Conservation (phyloP, 1,140 invertebrate species). For the Temnothorax curvispinosus region DNA sequence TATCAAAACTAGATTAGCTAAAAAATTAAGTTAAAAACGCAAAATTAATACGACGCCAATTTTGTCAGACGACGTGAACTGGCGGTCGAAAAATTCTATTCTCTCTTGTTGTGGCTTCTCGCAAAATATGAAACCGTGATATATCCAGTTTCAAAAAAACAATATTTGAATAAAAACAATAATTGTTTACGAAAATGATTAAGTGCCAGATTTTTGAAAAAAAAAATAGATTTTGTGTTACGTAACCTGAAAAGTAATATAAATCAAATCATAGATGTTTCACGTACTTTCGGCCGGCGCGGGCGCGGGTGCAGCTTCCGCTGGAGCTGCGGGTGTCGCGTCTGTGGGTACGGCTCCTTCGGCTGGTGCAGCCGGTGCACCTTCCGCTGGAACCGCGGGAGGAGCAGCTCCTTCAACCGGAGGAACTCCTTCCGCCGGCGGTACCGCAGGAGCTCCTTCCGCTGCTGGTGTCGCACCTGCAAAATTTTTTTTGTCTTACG, state of each 20-base stretch:
- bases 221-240: neutral
- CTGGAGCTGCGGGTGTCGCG: conserved; percentile 73
- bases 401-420: conserved; percentile 82
- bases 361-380: conserved; percentile 78
- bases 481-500: conserved; percentile 3
- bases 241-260: conserved; percentile 15
- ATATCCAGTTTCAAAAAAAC: neutral
- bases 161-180: neutral
- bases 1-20: conserved; percentile 67
- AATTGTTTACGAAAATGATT: neutral
- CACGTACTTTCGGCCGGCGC: conserved; percentile 69
- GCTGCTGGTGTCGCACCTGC: conserved; percentile 57
- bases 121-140: neutral
- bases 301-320: conserved; percentile 76
- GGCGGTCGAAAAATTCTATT: conserved; percentile 18
- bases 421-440: conserved; percentile 80
- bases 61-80: neutral
- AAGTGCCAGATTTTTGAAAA: neutral
- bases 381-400: conserved; percentile 80
- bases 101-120: neutral
- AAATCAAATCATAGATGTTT: conserved; percentile 32
- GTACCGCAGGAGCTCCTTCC: conserved; percentile 76
- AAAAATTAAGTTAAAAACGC: conserved; percentile 59
- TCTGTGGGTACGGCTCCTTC: conserved; percentile 78
- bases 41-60: conserved; percentile 47